Conservation (phyloP, 2,797 vertebrate species). For the Falco biarmicus region DNA sequence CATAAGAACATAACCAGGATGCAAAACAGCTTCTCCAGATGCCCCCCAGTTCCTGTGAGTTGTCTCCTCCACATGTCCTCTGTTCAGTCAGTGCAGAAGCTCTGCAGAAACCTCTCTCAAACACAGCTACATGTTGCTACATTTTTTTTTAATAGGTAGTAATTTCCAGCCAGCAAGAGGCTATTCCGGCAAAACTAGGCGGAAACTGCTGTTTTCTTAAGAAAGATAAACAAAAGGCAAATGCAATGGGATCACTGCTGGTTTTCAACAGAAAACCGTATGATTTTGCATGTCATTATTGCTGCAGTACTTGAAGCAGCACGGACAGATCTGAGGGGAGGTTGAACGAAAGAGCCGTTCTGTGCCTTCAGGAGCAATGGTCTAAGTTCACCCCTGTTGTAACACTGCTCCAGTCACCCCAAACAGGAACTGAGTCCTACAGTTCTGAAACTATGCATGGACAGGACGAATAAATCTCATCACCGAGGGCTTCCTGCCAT, state of each 20-base stretch:
- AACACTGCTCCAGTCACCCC: not conserved
- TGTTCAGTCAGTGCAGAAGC: not conserved
- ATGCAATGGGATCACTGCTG: not conserved
- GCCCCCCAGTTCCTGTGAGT: rapidly evolving
- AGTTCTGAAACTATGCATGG: not conserved
- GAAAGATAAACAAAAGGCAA: conserved; percentile 36
- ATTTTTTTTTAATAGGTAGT: not conserved
- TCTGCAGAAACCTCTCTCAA: not conserved
- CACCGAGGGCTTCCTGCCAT: not conserved
- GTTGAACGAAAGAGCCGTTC: not conserved
- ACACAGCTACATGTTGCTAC: not conserved
- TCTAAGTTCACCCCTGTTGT: not conserved
- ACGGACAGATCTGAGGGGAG: not conserved
- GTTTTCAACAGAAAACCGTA: not conserved
- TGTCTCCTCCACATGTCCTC: rapidly evolving
- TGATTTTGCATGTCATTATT: not conserved
- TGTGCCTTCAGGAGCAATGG: not conserved
- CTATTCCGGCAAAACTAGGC: not conserved
- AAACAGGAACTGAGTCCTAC: conserved; percentile 16
- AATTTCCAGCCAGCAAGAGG: not conserved
- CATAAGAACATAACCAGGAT: not conserved
- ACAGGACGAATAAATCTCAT: conserved; percentile 51
- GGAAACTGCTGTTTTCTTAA: conserved; percentile 7
- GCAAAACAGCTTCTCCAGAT: not conserved
- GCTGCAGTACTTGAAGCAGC: not conserved